A percentile compares a stretch with the other conserved stretches of the same genome.
phyloP scores from a whole-genome alignment of 2,113 vertebrate species.

The Marcusenius ussheri region DNA sequence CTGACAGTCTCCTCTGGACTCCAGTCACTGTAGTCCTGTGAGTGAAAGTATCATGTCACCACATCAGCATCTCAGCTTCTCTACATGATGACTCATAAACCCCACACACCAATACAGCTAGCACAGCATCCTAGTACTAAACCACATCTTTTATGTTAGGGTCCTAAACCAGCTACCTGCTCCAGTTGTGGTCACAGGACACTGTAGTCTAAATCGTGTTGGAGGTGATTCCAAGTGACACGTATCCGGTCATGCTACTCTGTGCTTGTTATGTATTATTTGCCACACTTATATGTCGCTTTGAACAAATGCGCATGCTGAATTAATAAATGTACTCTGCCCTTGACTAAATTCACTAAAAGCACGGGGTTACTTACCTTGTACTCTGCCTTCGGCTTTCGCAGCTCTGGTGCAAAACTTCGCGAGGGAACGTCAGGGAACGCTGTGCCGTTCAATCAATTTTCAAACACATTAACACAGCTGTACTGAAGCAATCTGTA shows the following conservation, averaged over 20 bases:
- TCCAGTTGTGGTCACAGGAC: not conserved
- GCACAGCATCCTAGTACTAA: not conserved
- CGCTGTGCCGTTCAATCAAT: conserved; percentile 47
- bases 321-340: not conserved
- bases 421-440: conserved; percentile 62
- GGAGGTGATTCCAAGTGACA: not conserved
- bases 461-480: not conserved
- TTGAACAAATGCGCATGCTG: not conserved
- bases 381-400: conserved; percentile 79
- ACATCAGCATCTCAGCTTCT: not conserved
- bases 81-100: not conserved
- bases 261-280: not conserved
- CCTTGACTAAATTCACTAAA: not conserved
- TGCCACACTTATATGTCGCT: not conserved
- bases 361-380: conserved; percentile 57
- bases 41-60: conserved; percentile 1
- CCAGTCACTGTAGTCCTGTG: conserved; percentile 83
- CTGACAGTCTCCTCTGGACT: conserved; percentile 73
- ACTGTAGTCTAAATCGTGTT: not conserved
- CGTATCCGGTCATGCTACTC: not conserved
- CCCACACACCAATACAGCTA: not conserved
- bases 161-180: not conserved
- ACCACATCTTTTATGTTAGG: not conserved
- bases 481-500: not conserved
- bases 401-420: conserved; percentile 76